These are phyloP conservation scores for Osmoderma eremita DNA, from an alignment of 2,888 invertebrate species.

Conservation along the genomic window DNA sequence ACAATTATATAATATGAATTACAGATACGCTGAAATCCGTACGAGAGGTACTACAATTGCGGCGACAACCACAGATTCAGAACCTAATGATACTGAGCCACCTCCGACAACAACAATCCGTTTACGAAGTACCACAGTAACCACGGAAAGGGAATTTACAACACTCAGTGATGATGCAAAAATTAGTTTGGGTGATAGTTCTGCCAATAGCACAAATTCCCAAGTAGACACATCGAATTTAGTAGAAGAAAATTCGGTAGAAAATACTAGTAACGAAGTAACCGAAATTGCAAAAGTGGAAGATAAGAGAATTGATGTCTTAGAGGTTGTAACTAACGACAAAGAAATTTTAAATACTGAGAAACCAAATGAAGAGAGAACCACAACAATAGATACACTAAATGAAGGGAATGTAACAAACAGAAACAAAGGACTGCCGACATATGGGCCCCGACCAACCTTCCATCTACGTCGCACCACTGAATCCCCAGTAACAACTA, in stretches of 20 bases:
- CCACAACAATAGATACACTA: background rate
- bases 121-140: constrained; percentile 15
- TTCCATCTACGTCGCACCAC: constrained; percentile 54
- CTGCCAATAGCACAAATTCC: constrained; percentile 1
- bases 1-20: constrained; percentile 18
- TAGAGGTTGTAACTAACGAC: constrained; percentile 7
- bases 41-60: constrained; percentile 41
- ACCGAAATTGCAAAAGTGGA: constrained; percentile 3
- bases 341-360: constrained; percentile 4
- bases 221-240: constrained; percentile 30
- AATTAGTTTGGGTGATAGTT: background rate
- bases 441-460: constrained; percentile 58
- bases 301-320: constrained; percentile 2
- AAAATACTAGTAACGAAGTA: constrained; percentile 23
- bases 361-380: background rate
- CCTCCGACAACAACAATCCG: constrained; percentile 19
- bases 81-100: constrained; percentile 6
- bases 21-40: constrained; percentile 47
- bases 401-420: background rate
- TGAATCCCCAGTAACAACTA: constrained; percentile 62
- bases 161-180: background rate
- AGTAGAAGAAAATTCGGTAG: constrained; percentile 36
- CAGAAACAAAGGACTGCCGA: constrained; percentile 49
- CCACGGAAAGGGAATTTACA: constrained; percentile 11
- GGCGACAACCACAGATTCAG: constrained; percentile 11